Percentiles rank a stretch among this genome's conserved stretches.
Conservation (phyloP, 2,113 vertebrate species). For the Steatornis caripensis region DNA sequence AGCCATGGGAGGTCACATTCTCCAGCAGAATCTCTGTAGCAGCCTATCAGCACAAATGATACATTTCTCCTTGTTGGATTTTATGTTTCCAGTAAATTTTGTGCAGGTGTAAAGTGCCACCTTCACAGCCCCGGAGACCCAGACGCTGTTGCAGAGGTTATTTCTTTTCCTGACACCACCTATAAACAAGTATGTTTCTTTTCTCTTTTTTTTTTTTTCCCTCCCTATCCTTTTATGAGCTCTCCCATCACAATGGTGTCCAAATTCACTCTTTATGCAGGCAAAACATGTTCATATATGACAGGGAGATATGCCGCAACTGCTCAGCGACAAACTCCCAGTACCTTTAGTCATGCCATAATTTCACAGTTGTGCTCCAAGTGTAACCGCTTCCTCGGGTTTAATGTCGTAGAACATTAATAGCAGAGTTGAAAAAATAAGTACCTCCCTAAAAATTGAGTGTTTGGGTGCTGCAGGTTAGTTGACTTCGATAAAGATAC, state of each 20-base stretch:
- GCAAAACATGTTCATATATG: background rate
- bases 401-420: background rate
- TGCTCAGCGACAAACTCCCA: background rate
- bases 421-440: background rate
- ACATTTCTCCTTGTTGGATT: conserved; percentile 10
- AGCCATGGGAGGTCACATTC: background rate
- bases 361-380: background rate
- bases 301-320: background rate
- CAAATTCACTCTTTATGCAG: background rate
- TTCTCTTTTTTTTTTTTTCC: background rate
- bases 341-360: background rate
- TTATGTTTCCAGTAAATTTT: conserved; percentile 47
- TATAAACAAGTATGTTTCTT: background rate
- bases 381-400: background rate
- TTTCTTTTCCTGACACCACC: conserved; percentile 28
- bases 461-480: background rate
- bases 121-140: background rate
- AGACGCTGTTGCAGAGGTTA: background rate
- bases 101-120: background rate
- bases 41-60: background rate
- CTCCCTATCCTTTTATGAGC: background rate
- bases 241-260: background rate
- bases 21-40: background rate
- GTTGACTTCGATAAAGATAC: background rate
- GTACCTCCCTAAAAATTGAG: background rate